Base-by-base conservation (phyloP, 2,888 invertebrate genomes). In the Cacoxenus indagator region DNA sequence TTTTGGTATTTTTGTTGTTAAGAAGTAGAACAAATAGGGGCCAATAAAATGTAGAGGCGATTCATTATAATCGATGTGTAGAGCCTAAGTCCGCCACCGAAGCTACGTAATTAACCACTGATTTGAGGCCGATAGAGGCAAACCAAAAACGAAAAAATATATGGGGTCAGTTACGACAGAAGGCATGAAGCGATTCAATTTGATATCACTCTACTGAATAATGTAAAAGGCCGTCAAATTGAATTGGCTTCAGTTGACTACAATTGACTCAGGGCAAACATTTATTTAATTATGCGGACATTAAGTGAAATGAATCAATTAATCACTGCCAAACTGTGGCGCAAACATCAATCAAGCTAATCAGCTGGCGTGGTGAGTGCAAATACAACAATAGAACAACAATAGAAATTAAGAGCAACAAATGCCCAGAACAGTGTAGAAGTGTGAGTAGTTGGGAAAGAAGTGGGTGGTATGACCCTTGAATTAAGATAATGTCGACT, bases 271-370 rank as follows among this genome's bases (percentile, higher is more conserved):
- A 27, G 17, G 27, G 1, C 4, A 26, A 26, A 11, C 55, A 55
- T 55, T 27, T 26, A 55, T 27, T 55, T 55, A 55, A 55, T 55
- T 55, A 55, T 55, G 9, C 26, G n/a, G 55, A 24, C 55, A 55
- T 55, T 55, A 26, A 55, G 27, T 14, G 24, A 14, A 55, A 55
- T 55, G 26, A 26, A 55, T 26, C 55, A 55, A 55, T 55, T 55
- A 55, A 55, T 55, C 55, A 55, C n/a, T 27, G 55, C 26, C 55
- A 14, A 55, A 55, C 11, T 55, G 24, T 26, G 14, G 14, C 14
- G 24, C 55, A 55, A 55, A 55, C 55, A 55, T 55, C 55, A 55
- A 55, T 55, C 55, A 55, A 55, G 55, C 55, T 55, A 55, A 55
- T 55, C 55, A 51, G 6, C 8, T 2, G 48, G 4, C 17, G 17